A percentile compares a stretch with the other conserved stretches of the same genome.
Conservation (phyloP, 1,140 invertebrate species). For the Diorhabda elongata region DNA sequence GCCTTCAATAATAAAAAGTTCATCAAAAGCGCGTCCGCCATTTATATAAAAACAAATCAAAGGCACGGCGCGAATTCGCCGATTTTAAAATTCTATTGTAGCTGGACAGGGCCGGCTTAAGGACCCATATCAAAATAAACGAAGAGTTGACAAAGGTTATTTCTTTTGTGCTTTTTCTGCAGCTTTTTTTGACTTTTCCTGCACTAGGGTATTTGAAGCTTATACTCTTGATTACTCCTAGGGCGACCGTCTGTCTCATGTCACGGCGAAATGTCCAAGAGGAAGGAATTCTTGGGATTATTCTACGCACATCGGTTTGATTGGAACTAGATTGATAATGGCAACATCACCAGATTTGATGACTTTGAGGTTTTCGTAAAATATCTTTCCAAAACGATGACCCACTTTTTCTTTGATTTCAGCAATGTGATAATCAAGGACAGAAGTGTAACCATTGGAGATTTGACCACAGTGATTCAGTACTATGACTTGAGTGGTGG, state of each 20-base stretch:
- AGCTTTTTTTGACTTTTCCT: slow-evolving; percentile 90
- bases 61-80: no score
- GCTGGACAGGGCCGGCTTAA: no score
- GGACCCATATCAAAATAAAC: background rate
- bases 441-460: slow-evolving; percentile 85
- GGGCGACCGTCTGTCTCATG: slow-evolving; percentile 98
- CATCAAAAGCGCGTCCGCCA: no score
- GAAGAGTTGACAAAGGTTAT: slow-evolving; percentile 52
- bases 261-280: slow-evolving; percentile 95
- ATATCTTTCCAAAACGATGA: slow-evolving; percentile 83
- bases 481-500: slow-evolving; percentile 83
- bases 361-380: slow-evolving; percentile 71
- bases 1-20: no score
- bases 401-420: slow-evolving; percentile 93
- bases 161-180: slow-evolving; percentile 90
- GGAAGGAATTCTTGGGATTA: slow-evolving; percentile 95
- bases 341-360: slow-evolving; percentile 95
- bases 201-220: slow-evolving; percentile 75
- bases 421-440: slow-evolving; percentile 89
- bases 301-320: slow-evolving; percentile 96
- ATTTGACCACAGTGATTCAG: slow-evolving; percentile 93
- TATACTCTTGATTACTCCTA: slow-evolving; percentile 93
- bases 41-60: no score
- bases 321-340: slow-evolving; percentile 85
- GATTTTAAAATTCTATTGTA: no score